phyloP scores from a whole-genome alignment of 2,113 vertebrate species.

The Gymnocephalus cernua region DNA sequence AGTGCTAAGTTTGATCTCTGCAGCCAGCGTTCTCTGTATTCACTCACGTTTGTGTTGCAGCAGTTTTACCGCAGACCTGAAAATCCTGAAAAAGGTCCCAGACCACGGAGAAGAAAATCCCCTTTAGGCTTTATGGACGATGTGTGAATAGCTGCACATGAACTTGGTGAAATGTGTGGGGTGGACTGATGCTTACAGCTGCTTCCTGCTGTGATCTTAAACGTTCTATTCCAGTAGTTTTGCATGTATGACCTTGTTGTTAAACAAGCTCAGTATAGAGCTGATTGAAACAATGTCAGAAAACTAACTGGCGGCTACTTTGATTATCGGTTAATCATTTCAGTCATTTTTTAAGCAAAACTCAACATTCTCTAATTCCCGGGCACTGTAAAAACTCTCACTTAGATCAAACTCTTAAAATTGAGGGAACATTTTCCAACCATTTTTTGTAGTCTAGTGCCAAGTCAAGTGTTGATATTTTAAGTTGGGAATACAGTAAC shows the following conservation, averaged over 20 bases:
- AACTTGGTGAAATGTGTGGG: background rate
- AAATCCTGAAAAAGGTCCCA: background rate
- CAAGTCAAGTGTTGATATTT: background rate
- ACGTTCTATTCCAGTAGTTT: background rate
- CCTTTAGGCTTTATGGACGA: background rate
- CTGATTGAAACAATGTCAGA: background rate
- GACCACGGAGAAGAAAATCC: background rate
- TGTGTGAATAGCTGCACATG: background rate
- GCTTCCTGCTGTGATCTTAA: background rate
- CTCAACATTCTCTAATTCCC: background rate
- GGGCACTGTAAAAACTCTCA: background rate
- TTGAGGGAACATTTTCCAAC: no score
- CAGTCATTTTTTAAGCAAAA: background rate
- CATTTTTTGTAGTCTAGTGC: no score
- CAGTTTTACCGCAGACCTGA: background rate
- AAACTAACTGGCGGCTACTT: no score
- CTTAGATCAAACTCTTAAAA: background rate
- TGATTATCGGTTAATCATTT: background rate
- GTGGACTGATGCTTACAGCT: background rate
- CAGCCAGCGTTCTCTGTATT: background rate
- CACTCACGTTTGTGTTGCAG: background rate
- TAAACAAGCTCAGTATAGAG: background rate
- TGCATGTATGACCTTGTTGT: background rate
- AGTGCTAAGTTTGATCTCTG: background rate
- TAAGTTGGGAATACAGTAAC: background rate